Evolutionary conservation across 2,797 vertebrate species (phyloP).

Genomic region (Hoplostethus mediterraneus): DNA sequence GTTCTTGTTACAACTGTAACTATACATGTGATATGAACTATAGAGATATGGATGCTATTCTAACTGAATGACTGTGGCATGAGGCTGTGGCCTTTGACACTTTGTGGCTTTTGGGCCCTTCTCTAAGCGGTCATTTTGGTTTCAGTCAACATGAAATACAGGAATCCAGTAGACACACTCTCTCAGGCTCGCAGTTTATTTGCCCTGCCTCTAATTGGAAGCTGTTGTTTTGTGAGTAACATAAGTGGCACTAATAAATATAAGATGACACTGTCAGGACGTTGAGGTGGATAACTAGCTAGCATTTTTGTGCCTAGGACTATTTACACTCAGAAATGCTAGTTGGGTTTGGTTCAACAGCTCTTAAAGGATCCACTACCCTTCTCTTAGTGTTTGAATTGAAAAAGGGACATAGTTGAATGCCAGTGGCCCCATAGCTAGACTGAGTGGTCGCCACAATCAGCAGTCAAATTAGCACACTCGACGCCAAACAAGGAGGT

Average conservation of each 20-base stretch:
- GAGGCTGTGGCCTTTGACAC: constrained; percentile 58
- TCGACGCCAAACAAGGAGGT: constrained; percentile 27
- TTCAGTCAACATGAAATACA: constrained; percentile 48
- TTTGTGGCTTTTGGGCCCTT: constrained; percentile 62
- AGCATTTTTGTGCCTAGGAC: constrained; percentile 24
- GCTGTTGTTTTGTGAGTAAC: constrained; percentile 52
- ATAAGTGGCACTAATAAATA: constrained; percentile 55
- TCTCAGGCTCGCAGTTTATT: constrained; percentile 38
- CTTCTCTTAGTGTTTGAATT: constrained; percentile 40
- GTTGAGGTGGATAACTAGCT: constrained; percentile 34
- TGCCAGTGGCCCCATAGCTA: constrained; percentile 37
- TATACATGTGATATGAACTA: no score
- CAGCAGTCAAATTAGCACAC: constrained; percentile 44
- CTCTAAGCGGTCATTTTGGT: constrained; percentile 66
- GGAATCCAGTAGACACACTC: constrained; percentile 43
- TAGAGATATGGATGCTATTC: constrained; percentile 15
- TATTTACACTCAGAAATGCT: constrained; percentile 58
- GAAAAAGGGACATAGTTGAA: constrained; percentile 34
- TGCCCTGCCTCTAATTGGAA: constrained; percentile 54
- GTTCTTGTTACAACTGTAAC: no score
- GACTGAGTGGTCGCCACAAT: constrained; percentile 43
- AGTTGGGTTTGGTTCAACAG: constrained; percentile 57
- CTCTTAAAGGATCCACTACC: constrained; percentile 47
- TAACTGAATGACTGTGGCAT: constrained; percentile 43
- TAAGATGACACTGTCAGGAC: constrained; percentile 45